A percentile compares a stretch with the other conserved stretches of the same genome.
phyloP scores from a whole-genome alignment of 1,140 invertebrate species.

The Mya arenaria region DNA sequence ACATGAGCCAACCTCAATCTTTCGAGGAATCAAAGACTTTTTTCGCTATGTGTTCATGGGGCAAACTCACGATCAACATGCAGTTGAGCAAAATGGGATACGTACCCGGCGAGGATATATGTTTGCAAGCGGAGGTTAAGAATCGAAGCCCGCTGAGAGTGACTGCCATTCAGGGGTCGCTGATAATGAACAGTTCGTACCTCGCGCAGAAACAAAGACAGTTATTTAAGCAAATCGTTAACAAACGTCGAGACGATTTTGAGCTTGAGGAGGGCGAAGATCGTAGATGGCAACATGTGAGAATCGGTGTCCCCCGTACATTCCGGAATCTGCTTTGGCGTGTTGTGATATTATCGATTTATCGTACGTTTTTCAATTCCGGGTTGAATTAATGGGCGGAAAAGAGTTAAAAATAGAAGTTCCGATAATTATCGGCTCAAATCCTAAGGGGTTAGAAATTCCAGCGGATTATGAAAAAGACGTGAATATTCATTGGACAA shows the following conservation, averaged over 20 bases:
- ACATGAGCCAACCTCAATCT: constrained; percentile 32
- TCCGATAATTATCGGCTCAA: constrained; percentile 71
- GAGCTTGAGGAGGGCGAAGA: constrained; percentile 76
- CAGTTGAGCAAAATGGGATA: constrained; percentile 69
- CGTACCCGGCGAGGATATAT: constrained; percentile 78
- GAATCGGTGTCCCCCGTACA: constrained; percentile 78
- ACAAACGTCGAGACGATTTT: constrained; percentile 77
- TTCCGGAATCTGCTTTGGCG: constrained; percentile 78
- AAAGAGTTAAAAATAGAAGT: constrained; percentile 68
- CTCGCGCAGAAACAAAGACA: constrained; percentile 72
- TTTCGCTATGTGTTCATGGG: constrained; percentile 68
- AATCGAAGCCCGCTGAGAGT: constrained; percentile 73
- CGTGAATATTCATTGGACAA: constrained; percentile 70
- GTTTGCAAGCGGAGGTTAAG: constrained; percentile 73
- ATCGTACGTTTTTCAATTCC: constrained; percentile 76
- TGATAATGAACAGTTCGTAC: constrained; percentile 77
- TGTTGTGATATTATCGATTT: constrained; percentile 80
- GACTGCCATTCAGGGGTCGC: constrained; percentile 72
- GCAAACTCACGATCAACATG: constrained; percentile 70
- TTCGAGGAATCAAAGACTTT: constrained; percentile 61
- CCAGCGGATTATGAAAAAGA: constrained; percentile 39
- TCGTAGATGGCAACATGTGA: constrained; percentile 76
- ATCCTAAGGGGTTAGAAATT: constrained; percentile 66
- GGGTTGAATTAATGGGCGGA: constrained; percentile 73
- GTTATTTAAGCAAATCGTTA: constrained; percentile 76